Base-by-base conservation (phyloP, 2,888 invertebrate genomes). In the Monoplex corrugatus region DNA sequence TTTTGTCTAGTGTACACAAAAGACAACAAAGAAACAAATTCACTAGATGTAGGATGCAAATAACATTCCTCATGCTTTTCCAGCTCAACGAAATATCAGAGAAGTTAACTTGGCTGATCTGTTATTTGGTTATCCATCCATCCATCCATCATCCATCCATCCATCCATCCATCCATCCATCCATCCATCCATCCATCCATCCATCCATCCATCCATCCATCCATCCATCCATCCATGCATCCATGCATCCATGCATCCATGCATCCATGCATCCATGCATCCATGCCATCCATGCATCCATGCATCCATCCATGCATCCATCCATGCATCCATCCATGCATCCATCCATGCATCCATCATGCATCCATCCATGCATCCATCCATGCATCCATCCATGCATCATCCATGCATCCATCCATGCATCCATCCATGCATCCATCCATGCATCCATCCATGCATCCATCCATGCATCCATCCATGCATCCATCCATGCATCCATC, bases 251-350 rank as follows among this genome's bases (percentile, higher is more conserved):
- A 75, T 75, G 16, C 35, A 38, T 75, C 75, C 75, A 75, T 35
- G 10, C 75, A 75, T 68, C 13, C 68, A 68, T 68, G 23, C 68
- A 68, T 68, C 68, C 68, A 68, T 68, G 23, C 23, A 23, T 68
- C 8, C 23, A 23, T 50, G 63, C 13, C 82, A 38, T 40, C 16
- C 32, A 63, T 32, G 40, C 57, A 82, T 40, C 82, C 63, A 82
- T 57, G 82, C 82, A 82, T 68, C 50, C 57, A 82, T 80, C 86
- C 86, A 80, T 63, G 87, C 80, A 89, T 82, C 50, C 80, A 89
- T 87, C 86, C 78, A 80, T 68, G 80, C 68, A 86, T 86, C 86
- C 80, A 86, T 75, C 85, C 89, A 89, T 86, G 78, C 78, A 89
- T 80, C 86, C 86, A 86, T 80, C 86, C 78, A 89, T 75, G 50